phyloP scores from a whole-genome alignment of 2,888 invertebrate species.

The Drosophila nigricruria region DNA sequence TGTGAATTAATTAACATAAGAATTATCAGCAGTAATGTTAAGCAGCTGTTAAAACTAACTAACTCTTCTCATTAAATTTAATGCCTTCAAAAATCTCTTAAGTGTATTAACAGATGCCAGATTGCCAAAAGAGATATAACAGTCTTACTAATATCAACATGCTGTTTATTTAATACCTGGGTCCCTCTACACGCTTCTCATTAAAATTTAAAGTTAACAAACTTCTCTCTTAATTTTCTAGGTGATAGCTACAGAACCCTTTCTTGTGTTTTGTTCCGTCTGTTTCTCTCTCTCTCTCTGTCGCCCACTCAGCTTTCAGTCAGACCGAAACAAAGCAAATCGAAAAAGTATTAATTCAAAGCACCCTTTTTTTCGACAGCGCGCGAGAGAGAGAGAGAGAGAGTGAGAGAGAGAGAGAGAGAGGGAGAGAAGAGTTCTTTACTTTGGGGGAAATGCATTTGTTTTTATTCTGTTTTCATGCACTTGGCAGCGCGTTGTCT shows the following conservation, averaged over 20 bases:
- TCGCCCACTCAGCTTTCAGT: constrained; percentile 12
- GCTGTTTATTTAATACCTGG: neutral
- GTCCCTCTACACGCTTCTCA: neutral
- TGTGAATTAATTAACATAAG: too few species aligned
- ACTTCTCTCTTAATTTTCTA: constrained; percentile 1
- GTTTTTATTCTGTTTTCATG: constrained; percentile 45
- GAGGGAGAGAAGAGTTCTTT: constrained; percentile 2
- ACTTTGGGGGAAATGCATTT: constrained; percentile 48
- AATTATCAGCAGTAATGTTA: neutral
- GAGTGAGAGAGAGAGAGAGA: neutral
- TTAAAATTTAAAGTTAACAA: constrained; percentile 18
- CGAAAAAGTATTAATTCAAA: constrained; percentile 68
- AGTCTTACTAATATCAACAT: neutral
- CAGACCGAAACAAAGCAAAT: constrained; percentile 49
- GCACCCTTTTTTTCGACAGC: constrained; percentile 43
- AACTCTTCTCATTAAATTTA: neutral
- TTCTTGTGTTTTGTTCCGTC: neutral
- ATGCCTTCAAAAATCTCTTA: neutral
- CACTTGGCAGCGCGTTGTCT: constrained; percentile 59
- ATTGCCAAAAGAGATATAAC: neutral
- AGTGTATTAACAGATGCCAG: too few species aligned
- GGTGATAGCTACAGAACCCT: constrained; percentile 4
- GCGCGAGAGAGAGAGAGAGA: neutral
- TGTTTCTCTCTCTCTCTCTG: too few species aligned
- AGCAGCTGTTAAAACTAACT: neutral